Evolutionary conservation across 2,888 invertebrate species (phyloP).

Genomic region (Norana najaformis): DNA sequence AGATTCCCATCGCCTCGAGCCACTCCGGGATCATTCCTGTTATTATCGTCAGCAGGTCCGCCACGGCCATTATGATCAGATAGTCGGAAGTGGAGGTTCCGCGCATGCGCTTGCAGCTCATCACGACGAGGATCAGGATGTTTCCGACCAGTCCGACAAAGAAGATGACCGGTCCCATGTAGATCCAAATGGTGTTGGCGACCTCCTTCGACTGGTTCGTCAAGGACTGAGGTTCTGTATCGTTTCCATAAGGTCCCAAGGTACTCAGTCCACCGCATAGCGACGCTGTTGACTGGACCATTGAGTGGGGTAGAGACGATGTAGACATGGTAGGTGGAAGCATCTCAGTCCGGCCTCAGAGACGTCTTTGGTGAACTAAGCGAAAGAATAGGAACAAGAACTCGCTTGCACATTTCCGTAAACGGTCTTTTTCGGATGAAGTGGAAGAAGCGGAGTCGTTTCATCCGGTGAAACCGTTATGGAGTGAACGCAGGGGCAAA

Average conservation of each 20-base stretch:
- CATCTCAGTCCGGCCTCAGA: background rate
- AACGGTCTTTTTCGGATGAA: background rate
- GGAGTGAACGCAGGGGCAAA: too few species aligned
- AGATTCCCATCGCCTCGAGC: conserved; percentile 38
- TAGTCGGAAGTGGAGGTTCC: conserved; percentile 45
- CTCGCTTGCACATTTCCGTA: background rate
- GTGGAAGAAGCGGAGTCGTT: background rate
- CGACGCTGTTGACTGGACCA: background rate
- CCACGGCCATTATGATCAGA: conserved; percentile 43
- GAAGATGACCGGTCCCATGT: conserved; percentile 43
- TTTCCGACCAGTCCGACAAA: conserved; percentile 45
- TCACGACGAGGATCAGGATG: conserved; percentile 43
- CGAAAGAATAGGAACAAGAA: background rate
- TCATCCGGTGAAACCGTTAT: too few species aligned
- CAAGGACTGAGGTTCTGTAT: background rate
- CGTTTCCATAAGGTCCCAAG: background rate
- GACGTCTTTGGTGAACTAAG: background rate
- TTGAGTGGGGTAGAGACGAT: background rate
- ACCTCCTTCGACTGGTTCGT: conserved; percentile 26
- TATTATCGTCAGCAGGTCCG: conserved; percentile 42
- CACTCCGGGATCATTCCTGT: conserved; percentile 47
- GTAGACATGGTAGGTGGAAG: background rate
- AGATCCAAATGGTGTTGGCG: conserved; percentile 42
- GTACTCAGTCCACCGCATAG: background rate
- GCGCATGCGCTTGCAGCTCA: conserved; percentile 40